Conservation (phyloP, 2,797 vertebrate genomes). For the Pseudochromis fuscus region DNA sequence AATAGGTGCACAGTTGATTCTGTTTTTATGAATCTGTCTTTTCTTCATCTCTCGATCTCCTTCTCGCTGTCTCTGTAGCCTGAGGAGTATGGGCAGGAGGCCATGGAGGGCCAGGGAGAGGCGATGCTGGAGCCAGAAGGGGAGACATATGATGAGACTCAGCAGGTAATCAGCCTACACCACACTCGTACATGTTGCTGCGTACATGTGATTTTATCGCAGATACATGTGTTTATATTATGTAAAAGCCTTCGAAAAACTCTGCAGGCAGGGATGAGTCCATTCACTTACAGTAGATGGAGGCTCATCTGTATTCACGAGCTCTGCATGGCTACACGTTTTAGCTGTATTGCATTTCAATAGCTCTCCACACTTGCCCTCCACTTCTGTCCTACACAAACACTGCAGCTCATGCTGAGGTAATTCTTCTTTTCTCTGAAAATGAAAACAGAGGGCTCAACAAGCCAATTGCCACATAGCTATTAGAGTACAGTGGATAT, state of each 20-base stretch:
- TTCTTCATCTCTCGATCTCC: conserved; percentile 28
- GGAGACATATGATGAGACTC: conserved; percentile 92
- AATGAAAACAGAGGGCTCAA: conserved; percentile 53
- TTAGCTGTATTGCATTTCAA: conserved; percentile 60
- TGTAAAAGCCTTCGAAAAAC: conserved; percentile 1
- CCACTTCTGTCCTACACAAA: conserved; percentile 63
- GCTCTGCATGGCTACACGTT: conserved; percentile 48
- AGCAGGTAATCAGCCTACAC: conserved; percentile 88
- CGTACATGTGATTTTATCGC: not conserved
- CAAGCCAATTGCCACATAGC: conserved; percentile 53
- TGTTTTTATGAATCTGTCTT: conserved; percentile 2
- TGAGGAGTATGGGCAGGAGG: conserved; percentile 97
- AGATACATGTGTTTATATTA: conserved; percentile 8
- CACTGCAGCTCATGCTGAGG: conserved; percentile 39
- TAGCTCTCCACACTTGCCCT: conserved; percentile 58
- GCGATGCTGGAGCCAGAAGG: conserved; percentile 94
- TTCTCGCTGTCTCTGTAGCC: conserved; percentile 82
- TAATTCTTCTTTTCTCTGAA: conserved; percentile 44
- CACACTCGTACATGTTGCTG: conserved; percentile 21
- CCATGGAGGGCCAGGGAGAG: conserved; percentile 93
- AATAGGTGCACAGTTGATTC: not conserved
- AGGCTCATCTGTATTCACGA: conserved; percentile 52
- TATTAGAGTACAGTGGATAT: conserved; percentile 48
- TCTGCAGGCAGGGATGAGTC: conserved; percentile 12
- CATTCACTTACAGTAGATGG: conserved; percentile 52